phyloP scores from a whole-genome alignment of 2,888 invertebrate genomes.

The Saturnia pavonia region DNA sequence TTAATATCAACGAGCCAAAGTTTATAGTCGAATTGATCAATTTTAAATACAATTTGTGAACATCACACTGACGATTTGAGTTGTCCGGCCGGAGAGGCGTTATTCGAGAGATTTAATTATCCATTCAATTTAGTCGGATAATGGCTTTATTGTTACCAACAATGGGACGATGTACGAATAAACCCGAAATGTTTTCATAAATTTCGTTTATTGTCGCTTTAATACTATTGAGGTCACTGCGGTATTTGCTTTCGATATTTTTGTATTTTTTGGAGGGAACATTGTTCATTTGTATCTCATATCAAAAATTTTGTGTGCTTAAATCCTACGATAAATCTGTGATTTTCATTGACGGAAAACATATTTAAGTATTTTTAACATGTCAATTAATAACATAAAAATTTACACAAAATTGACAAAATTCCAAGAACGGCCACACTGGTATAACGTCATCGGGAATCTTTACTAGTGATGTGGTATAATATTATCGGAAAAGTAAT shows the following conservation, averaged over 20 bases:
- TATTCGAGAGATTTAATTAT: constrained; percentile 42
- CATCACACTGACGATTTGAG: constrained; percentile 8
- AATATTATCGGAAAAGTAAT: background rate
- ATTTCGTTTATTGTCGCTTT: constrained; percentile 9
- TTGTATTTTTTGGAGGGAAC: background rate
- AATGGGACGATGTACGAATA: constrained; percentile 32
- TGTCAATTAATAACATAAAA: no score
- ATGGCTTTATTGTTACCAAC: constrained; percentile 46
- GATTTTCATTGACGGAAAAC: no score
- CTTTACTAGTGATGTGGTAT: background rate
- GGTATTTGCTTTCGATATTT: background rate
- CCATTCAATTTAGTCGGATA: constrained; percentile 50
- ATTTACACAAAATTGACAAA: no score
- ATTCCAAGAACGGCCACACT: background rate
- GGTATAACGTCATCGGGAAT: background rate
- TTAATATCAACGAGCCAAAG: background rate
- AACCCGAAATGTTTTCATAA: constrained; percentile 10
- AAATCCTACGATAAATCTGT: no score
- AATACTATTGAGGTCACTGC: background rate
- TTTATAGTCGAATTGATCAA: background rate
- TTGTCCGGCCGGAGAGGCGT: background rate
- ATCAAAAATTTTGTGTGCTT: background rate
- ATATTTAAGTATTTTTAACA: no score
- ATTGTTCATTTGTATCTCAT: background rate
- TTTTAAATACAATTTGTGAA: background rate